phyloP scores from a whole-genome alignment of 1,140 invertebrate species.

The Drosophila prosaltans region DNA sequence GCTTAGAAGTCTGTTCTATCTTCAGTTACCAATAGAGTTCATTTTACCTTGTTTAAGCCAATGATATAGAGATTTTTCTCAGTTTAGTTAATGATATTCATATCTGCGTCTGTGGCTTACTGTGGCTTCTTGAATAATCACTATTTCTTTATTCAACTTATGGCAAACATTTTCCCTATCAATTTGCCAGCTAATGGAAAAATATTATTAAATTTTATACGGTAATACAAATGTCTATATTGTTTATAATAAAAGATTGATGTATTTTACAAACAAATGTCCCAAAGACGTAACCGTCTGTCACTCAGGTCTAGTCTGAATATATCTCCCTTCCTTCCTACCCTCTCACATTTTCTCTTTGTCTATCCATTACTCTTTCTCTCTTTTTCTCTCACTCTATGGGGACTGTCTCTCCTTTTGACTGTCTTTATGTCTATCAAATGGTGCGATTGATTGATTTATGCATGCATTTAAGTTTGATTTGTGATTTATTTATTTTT shows the following conservation, averaged over 20 bases:
- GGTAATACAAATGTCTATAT: background rate
- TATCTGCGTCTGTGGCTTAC: too few relatives aligned
- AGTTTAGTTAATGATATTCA: too few relatives aligned
- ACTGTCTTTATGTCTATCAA: slow-evolving; percentile 46
- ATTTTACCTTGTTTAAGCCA: too few relatives aligned
- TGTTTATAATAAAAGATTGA: background rate
- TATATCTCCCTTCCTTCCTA: background rate
- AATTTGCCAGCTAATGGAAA: too few relatives aligned
- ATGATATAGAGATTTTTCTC: too few relatives aligned
- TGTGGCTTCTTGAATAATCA: too few relatives aligned
- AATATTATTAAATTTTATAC: background rate
- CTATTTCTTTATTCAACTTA: too few relatives aligned
- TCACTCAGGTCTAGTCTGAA: slow-evolving; percentile 9
- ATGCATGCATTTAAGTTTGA: slow-evolving; percentile 56
- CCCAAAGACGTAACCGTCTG: slow-evolving; percentile 16
- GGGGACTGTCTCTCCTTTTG: background rate
- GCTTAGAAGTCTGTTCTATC: too few relatives aligned
- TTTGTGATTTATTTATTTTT: slow-evolving; percentile 41
- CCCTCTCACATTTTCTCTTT: background rate
- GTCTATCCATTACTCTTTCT: background rate
- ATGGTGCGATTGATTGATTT: slow-evolving; percentile 50
- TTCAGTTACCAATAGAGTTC: too few relatives aligned
- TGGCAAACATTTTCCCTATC: too few relatives aligned
- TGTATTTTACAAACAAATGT: slow-evolving; percentile 15
- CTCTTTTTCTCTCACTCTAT: too few relatives aligned